Conservation (phyloP, 2,113 vertebrate genomes). For the Amphilophus citrinellus region DNA sequence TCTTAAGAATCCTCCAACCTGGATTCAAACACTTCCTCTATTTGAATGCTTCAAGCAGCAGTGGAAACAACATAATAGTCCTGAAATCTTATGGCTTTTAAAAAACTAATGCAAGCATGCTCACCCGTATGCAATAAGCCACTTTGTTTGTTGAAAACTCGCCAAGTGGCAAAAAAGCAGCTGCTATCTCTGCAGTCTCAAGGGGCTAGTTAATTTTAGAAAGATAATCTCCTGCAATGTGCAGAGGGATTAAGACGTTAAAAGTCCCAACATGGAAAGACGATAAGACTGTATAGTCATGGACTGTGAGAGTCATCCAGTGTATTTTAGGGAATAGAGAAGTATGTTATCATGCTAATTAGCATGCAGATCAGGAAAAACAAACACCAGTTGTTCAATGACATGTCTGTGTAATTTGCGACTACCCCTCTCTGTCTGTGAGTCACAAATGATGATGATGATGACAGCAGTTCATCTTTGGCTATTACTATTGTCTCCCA, state of each 20-base stretch:
- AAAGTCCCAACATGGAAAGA: constrained; percentile 63
- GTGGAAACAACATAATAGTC: constrained; percentile 37
- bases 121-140: constrained; percentile 62
- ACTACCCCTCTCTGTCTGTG: constrained; percentile 44
- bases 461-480: constrained; percentile 66
- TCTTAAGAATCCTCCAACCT: constrained; percentile 31
- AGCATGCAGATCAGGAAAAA: constrained; percentile 64
- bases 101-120: constrained; percentile 57
- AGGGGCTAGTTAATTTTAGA: constrained; percentile 81
- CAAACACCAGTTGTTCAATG: constrained; percentile 73
- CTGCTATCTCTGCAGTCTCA: constrained; percentile 79
- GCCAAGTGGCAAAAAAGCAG: constrained; percentile 74
- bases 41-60: constrained; percentile 31
- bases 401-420: constrained; percentile 49
- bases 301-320: constrained; percentile 33
- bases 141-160: constrained; percentile 77
- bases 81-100: constrained; percentile 53
- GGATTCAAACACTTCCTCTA: constrained; percentile 34
- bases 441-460: constrained; percentile 56
- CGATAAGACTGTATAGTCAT: constrained; percentile 57
- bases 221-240: constrained; percentile 82
- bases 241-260: constrained; percentile 76
- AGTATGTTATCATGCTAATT: constrained; percentile 57
- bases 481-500: constrained; percentile 64
- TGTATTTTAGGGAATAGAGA: constrained; percentile 50